These are phyloP conservation scores for Tetropium fuscum DNA, from an alignment of 2,888 invertebrate genomes.

Conservation along the genomic window DNA sequence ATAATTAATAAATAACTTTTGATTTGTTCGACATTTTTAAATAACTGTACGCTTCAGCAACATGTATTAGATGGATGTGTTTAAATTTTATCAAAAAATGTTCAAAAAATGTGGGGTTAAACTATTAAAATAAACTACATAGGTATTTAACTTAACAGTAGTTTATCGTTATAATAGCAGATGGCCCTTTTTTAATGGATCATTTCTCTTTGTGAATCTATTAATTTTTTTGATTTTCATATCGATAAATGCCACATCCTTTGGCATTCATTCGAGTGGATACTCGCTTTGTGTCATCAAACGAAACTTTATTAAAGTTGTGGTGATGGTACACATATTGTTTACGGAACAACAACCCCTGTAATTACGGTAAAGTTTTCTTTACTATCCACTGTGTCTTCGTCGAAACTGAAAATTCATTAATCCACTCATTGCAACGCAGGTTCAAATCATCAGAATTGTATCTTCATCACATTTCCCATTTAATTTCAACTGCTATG, in stretches of 20 bases:
- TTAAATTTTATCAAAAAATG: not conserved
- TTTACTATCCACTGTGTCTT: not conserved
- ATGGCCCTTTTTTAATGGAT: not conserved
- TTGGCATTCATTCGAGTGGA: no score
- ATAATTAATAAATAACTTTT: conserved; percentile 2
- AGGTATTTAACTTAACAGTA: conserved; percentile 1
- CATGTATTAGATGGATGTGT: not conserved
- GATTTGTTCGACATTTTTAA: not conserved
- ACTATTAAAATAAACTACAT: no score
- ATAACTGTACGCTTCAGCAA: conserved; percentile 5
- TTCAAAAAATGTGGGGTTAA: not conserved
- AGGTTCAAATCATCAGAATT: not conserved
- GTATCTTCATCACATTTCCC: not conserved
- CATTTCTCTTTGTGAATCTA: not conserved
- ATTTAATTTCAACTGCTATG: not conserved
- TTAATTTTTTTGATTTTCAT: no score
- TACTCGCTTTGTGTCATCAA: no score
- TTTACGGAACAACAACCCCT: not conserved
- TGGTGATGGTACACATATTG: not conserved
- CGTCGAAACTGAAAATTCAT: not conserved
- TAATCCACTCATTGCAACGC: not conserved
- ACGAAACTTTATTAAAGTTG: not conserved
- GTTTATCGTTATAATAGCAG: not conserved
- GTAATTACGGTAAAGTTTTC: conserved; percentile 1
- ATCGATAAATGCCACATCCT: no score